Base-by-base conservation (phyloP, 2,113 vertebrate genomes). In the Lichenostomus cassidix region DNA sequence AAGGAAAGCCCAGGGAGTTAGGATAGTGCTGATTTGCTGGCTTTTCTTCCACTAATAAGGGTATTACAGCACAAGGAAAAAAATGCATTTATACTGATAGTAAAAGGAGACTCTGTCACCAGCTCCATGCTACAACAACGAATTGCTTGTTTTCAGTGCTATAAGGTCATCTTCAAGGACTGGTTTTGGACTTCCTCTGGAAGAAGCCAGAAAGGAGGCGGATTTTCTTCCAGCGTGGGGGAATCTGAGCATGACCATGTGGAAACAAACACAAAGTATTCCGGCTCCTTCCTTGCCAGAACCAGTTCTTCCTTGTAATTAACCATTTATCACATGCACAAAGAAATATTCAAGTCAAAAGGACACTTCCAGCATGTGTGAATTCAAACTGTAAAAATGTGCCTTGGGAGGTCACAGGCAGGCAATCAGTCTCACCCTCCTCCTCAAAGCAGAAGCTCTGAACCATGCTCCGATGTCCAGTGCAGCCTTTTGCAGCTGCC, bases 121-220 rank as follows among this genome's bases (percentile, higher is more conserved):
- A 88, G 95, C 83, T 84, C 77, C 58, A 85, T 1, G 6, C 71
- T 78, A 78, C 81, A 95, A 92, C 94, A 96, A 95, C 1, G 88
- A 87, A 92, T 37, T 82, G 78, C 93, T 95, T 96, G 94, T 96
- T 97, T 97, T 78, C 92, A 95, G 79, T 67, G 59, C 56, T 93
- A 88, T 93, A 96, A 96, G 92, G 94, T 97, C 95, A 97, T 96
- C 85, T 94, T 94, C 94, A 96, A 95, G 94, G 95, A 93, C 92
- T 82, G 62, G 35, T 91, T 92, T 92, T 0, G 90, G 90, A 95
- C 92, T 95, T 95, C 95, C 86, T 86, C 92, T 90, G 78, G 79
- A 95, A 92, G 92, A 83, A 96, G 82, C 55, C 89, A 96, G 82
- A 87, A 95, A 93, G 80, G 53, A 94, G 81, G 92, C 17, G 15